Base-by-base conservation (phyloP, 2,113 vertebrate species). In the Opisthocomus hoazin region DNA sequence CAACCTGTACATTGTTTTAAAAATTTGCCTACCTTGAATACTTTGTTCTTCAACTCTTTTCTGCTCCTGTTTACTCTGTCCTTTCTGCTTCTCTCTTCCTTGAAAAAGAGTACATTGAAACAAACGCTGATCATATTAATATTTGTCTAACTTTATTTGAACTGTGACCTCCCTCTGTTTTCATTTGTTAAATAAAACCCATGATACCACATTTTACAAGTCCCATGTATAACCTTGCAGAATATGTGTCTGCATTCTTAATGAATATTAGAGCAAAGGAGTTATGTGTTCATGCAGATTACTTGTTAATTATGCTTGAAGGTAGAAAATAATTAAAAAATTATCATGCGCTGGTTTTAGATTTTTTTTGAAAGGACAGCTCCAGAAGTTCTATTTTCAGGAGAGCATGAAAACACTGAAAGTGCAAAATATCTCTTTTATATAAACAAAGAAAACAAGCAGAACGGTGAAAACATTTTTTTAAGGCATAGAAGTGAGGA, bases 291-390 rank as follows among this genome's bases (percentile, higher is more conserved):
- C 91, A 84, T 92, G 60, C 15, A 93, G 82, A 93, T 95, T 91
- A 60, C 39, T 94, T 89, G 43, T 17, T 90, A 97, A 96, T 96
- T 96, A 91, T 87, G 12, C 10, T 77, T 93, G 83, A 95, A 71
- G 51, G 26, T 69, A 90, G 51, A 84, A 95, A 96, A 69, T 69
- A 83, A 48, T 80, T 90, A 10, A 8, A 17, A 87, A 96, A 95
- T 43, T 75, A 14, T 51, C n/a, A 43, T 76, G 7, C 11, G 83
- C 11, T 70, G 7, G 23, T 58, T 95, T 86, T 74, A 45, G 17
- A 70, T 60, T 73, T 57, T 60, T 65, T 51, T 77, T 80, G 56
- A 34, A 9, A 66, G 9, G 27, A 36, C 7, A 43, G 27, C 2
- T 69, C 30, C 36, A 75, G 84, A 56, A 43, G 4, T 13, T 75